Evolutionary conservation across 2,888 invertebrate genomes (phyloP).

Genomic region (Drosophila koepferae): DNA sequence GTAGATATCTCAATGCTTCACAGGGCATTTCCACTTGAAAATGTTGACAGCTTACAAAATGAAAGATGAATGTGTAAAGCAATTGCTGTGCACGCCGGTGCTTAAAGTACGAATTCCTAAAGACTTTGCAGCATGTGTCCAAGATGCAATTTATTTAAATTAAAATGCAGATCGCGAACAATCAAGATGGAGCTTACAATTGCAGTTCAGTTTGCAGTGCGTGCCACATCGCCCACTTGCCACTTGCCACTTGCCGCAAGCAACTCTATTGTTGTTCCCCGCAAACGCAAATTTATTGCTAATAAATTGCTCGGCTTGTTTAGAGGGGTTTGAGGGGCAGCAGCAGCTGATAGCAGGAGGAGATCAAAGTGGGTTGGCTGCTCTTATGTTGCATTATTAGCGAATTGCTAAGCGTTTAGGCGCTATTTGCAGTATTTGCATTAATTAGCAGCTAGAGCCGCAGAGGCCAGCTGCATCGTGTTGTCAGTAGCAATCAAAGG

Average conservation of each 20-base stretch:
- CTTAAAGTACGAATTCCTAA: conserved; percentile 8
- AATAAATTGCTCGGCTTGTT: conserved; percentile 69
- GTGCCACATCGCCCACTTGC: conserved; percentile 34
- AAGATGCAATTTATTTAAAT: conserved; percentile 71
- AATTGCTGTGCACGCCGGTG: conserved; percentile 45
- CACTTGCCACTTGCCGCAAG: conserved; percentile 30
- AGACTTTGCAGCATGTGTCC: conserved; percentile 16
- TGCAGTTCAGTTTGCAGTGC: conserved; percentile 37
- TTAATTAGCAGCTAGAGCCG: conserved; percentile 64
- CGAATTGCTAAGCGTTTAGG: conserved; percentile 52
- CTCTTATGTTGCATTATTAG: conserved; percentile 41
- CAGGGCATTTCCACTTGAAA: neutral
- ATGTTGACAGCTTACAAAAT: neutral
- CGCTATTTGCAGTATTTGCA: conserved; percentile 60
- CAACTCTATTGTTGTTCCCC: conserved; percentile 23
- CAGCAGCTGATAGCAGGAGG: neutral
- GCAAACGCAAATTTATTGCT: conserved; percentile 73
- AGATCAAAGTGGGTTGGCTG: conserved; percentile 11
- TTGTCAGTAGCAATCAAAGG: conserved; percentile 65
- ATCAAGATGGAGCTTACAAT: conserved; percentile 27
- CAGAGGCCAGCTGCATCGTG: conserved; percentile 48
- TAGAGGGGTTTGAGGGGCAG: conserved; percentile 22
- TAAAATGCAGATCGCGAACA: conserved; percentile 68
- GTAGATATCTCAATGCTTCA: neutral
- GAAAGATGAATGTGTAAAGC: conserved; percentile 35